Conservation (phyloP, 2,113 vertebrate genomes). For the Pseudois nayaur region DNA sequence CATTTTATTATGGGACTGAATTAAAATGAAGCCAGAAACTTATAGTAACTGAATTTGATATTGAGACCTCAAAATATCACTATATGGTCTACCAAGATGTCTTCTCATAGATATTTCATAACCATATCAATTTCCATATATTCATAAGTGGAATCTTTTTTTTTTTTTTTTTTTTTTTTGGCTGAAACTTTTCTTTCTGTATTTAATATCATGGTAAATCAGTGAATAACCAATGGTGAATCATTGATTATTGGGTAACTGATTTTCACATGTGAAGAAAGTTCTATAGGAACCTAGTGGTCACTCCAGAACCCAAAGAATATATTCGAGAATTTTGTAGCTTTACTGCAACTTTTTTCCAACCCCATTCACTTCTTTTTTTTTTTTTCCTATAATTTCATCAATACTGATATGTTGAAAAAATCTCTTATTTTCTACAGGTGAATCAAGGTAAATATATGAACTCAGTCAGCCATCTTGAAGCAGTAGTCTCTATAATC, state of each 20-base stretch:
- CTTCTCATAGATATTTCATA: neutral
- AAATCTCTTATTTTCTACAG: neutral
- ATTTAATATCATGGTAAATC: neutral
- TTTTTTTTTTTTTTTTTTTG: neutral
- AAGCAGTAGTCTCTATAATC: neutral
- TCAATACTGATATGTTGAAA: neutral
- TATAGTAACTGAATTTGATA: neutral
- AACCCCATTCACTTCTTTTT: neutral
- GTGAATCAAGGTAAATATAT: neutral
- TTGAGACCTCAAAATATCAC: neutral
- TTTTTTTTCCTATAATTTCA: neutral
- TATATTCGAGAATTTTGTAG: neutral
- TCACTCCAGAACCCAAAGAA: neutral
- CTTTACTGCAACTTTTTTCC: neutral
- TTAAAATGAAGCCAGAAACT: neutral
- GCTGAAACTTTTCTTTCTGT: neutral
- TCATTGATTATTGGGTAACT: neutral
- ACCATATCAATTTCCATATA: neutral
- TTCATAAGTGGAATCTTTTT: neutral
- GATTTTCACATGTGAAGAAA: neutral
- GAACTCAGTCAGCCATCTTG: neutral
- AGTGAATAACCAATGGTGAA: neutral
- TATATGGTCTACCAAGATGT: neutral
- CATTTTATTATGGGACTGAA: neutral
- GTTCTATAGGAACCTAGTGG: neutral